These are phyloP conservation scores for Tricholauxania praeusta DNA, from an alignment of 2,888 invertebrate genomes.

Conservation along the genomic window DNA sequence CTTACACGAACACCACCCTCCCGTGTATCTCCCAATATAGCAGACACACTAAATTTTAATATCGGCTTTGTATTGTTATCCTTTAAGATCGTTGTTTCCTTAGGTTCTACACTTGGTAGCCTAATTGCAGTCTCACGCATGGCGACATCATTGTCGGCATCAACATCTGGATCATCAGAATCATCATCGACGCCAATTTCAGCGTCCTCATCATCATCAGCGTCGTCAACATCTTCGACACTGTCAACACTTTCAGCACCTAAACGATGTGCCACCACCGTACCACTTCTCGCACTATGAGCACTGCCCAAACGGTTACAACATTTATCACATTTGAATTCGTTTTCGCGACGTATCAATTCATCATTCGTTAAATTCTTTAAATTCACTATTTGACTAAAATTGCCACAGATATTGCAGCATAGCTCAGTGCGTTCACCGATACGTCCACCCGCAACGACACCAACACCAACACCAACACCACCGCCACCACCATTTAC, in stretches of 20 bases:
- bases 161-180: constrained; percentile 54
- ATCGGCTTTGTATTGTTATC: constrained; percentile 76
- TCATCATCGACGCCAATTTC: constrained; percentile 56
- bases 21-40: constrained; percentile 78
- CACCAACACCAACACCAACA: constrained; percentile 35
- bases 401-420: constrained; percentile 61
- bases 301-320: constrained; percentile 42
- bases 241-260: constrained; percentile 58
- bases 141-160: constrained; percentile 43
- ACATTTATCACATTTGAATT: constrained; percentile 64
- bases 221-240: constrained; percentile 45
- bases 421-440: constrained; percentile 57
- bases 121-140: constrained; percentile 49
- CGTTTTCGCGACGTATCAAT: constrained; percentile 52
- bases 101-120: constrained; percentile 57
- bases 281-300: constrained; percentile 48
- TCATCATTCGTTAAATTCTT: constrained; percentile 55
- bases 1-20: constrained; percentile 68
- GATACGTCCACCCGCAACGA: constrained; percentile 43
- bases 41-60: constrained; percentile 93
- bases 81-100: constrained; percentile 63
- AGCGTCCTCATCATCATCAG: constrained; percentile 43
- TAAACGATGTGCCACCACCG: constrained; percentile 8
- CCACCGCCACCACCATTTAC: constrained; percentile 35
- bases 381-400: constrained; percentile 53